A percentile compares a stretch with the other conserved stretches of the same genome.
These are phyloP conservation scores for Trogon surrucura DNA, from an alignment of 2,113 vertebrate species.

Conservation along the genomic window DNA sequence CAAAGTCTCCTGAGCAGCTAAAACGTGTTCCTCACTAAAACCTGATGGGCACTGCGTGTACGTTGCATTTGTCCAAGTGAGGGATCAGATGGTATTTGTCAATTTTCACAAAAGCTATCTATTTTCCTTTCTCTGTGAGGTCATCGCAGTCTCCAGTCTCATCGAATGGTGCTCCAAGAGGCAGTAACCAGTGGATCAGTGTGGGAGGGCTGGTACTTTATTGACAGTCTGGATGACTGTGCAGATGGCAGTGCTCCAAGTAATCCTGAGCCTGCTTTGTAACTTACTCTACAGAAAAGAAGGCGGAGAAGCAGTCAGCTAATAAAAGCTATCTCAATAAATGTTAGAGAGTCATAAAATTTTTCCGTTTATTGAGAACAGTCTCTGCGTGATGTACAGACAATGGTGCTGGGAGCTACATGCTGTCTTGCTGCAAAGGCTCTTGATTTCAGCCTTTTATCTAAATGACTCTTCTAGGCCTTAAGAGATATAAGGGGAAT, in stretches of 20 bases:
- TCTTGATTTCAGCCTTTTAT: background rate
- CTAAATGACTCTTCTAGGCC: background rate
- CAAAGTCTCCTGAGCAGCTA: background rate
- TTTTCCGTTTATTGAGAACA: background rate
- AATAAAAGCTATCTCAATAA: background rate
- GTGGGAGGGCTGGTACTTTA: background rate
- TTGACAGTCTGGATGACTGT: background rate
- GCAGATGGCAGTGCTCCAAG: background rate
- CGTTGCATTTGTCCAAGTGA: background rate
- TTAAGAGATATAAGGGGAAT: background rate
- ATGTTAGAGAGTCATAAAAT: background rate
- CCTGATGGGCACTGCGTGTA: background rate
- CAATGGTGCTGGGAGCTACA: background rate
- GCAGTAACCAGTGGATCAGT: background rate
- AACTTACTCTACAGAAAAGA: background rate
- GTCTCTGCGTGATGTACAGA: background rate
- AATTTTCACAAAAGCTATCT: background rate
- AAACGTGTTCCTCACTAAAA: slow-evolving; percentile 25
- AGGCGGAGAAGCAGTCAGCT: background rate
- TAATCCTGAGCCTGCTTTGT: background rate
- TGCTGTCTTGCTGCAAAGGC: background rate
- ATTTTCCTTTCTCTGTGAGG: background rate
- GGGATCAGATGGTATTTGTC: background rate
- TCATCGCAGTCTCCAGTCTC: background rate
- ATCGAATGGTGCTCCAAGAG: background rate